Evolutionary conservation across 2,113 vertebrate species (phyloP).

Genomic region (Pygoscelis adeliae): DNA sequence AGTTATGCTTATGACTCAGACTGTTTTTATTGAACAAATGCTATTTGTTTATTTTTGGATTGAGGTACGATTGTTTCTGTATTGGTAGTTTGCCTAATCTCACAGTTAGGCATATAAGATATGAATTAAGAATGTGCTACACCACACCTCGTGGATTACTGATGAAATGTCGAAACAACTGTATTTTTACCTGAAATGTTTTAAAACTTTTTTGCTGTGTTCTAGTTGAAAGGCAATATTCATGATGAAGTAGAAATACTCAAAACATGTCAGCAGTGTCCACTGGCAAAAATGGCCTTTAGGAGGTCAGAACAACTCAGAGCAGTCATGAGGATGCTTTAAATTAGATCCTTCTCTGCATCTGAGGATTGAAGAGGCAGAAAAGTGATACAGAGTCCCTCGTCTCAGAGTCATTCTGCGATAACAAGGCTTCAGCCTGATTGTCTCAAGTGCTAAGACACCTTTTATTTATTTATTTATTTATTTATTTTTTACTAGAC

Average conservation of each 20-base stretch:
- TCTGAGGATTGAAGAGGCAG: not conserved
- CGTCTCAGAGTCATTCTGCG: not conserved
- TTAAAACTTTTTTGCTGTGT: not conserved
- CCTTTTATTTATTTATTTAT: not conserved
- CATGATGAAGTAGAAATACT: not conserved
- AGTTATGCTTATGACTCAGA: not conserved
- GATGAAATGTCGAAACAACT: not conserved
- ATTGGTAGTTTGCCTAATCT: not conserved
- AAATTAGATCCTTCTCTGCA: not conserved
- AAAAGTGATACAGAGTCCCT: not conserved
- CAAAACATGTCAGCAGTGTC: not conserved
- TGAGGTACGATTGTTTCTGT: not conserved
- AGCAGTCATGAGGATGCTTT: not conserved
- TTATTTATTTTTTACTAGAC: not conserved
- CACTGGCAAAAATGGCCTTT: not conserved
- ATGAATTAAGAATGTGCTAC: not conserved
- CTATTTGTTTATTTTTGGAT: not conserved
- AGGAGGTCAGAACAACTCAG: not conserved
- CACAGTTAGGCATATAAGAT: not conserved
- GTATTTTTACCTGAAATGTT: not conserved
- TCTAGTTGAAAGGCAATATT: not conserved
- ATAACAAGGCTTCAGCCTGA: not conserved
- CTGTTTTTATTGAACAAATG: not conserved
- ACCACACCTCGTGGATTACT: not conserved
- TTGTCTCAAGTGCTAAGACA: not conserved